Conservation (phyloP, 2,113 vertebrate species). For the Proterorhinus semilunaris region DNA sequence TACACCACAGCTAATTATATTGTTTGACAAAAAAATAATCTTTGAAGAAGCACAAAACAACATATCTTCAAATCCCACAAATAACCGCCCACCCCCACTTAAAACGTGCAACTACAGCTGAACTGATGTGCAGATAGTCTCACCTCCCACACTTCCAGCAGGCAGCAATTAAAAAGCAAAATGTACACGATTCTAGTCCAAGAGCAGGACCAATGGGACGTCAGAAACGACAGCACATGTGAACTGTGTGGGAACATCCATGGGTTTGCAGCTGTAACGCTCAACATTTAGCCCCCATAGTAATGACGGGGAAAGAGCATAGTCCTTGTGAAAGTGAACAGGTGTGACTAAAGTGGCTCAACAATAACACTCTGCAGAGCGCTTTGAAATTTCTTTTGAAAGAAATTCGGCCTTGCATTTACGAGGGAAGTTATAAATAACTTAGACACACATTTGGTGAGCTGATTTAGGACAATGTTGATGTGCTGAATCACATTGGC, state of each 20-base stretch:
- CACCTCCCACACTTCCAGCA: slow-evolving; percentile 10
- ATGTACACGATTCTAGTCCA: slow-evolving; percentile 10
- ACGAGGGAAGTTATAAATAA: slow-evolving; percentile 35
- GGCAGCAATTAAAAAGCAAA: slow-evolving; percentile 26
- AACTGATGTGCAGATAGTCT: slow-evolving; percentile 16
- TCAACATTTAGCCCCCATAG: slow-evolving; percentile 10
- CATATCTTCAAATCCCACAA: neutral
- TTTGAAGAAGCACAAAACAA: neutral
- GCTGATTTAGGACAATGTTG: too few species aligned
- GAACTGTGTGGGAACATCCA: slow-evolving; percentile 32
- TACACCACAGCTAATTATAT: too few species aligned
- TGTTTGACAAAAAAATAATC: neutral
- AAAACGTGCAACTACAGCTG: slow-evolving; percentile 14
- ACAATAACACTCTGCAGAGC: neutral
- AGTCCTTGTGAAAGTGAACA: slow-evolving; percentile 7
- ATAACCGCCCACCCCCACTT: neutral
- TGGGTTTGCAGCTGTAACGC: slow-evolving; percentile 41
- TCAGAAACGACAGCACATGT: slow-evolving; percentile 18
- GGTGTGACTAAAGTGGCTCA: slow-evolving; percentile 6
- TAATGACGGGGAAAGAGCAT: neutral
- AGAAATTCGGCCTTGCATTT: slow-evolving; percentile 8
- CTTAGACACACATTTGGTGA: too few species aligned
- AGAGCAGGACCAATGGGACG: slow-evolving; percentile 18
- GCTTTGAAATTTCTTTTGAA: neutral
- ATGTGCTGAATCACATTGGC: too few species aligned